Evolutionary conservation across 2,113 vertebrate genomes (phyloP), one percentile per base, ranked within the genome.

Genomic region (Genyomyrus donnyi): DNA sequence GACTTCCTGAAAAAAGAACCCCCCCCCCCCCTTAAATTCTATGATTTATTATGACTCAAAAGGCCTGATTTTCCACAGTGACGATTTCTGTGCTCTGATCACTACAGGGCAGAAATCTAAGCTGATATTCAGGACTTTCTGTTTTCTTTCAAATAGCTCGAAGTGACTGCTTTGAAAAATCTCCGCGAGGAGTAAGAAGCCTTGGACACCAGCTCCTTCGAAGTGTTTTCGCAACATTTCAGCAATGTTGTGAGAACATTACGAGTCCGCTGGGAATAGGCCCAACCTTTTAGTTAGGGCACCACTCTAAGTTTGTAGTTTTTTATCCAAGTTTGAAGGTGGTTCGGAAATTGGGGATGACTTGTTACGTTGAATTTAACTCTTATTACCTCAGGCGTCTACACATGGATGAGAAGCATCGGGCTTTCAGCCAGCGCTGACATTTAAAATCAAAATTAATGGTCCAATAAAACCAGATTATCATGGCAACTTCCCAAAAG

Each of bases 21-120:
- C 53, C 24, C 31, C 45, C 45, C 35, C 19, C 70, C 19, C 62
- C 87, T 92, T 91, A 56, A 87, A 62, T 89, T 48, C 62, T 13
- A 86, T 48, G 91, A 93, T 94, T 93, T 92, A 92, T 91, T 90
- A 91, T 91, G 42, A 92, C 56, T 88, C 45, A 5, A 10, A 74
- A 74, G 83, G 52, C 11, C 21, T 56, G 91, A 91, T 91, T 94
- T 92, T 91, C 58, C 88, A 88, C 85, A 62, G 56, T 91, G 87
- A 91, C 87, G 10, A 88, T 92, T 86, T 91, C 85, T 92, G 66
- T 91, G 88, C 93, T 89, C 39, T 86, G 90, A 89, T 89, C 85
- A 88, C 92, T n/a, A 10, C 42, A 0, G 90, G 92, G 88, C 27
- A 89, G 91, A 93, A 90, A 93, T 89, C 88, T 92, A 90, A 93